phyloP scores from a whole-genome alignment of 1,140 invertebrate species.

The Pinna nobilis region DNA sequence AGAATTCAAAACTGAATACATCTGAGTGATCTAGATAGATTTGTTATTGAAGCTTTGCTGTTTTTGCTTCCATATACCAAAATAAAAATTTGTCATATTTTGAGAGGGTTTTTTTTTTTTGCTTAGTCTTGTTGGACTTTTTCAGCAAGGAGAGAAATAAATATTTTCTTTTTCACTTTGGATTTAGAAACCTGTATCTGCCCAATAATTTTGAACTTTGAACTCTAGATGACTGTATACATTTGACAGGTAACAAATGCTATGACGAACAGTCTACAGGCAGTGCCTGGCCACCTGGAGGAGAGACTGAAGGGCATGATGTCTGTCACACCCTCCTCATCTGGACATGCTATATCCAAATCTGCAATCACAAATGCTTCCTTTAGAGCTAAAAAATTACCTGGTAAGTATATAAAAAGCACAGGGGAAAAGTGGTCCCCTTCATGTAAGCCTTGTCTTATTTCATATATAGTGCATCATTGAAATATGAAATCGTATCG shows the following conservation, averaged over 20 bases:
- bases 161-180: too few species aligned
- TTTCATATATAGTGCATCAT: background rate
- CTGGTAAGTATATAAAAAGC: conserved; percentile 76
- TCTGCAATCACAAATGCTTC: conserved; percentile 95
- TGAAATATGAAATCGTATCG: background rate
- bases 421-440: background rate
- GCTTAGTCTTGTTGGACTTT: too few species aligned
- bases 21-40: too few species aligned
- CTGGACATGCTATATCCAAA: conserved; percentile 81
- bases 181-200: too few species aligned
- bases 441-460: background rate
- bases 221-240: too few species aligned
- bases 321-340: conserved; percentile 86
- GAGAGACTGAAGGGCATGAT: conserved; percentile 89
- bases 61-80: too few species aligned
- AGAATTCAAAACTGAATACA: too few species aligned
- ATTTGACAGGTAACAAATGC: conserved; percentile 84
- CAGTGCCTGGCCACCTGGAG: conserved; percentile 78
- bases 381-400: conserved; percentile 95
- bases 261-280: conserved; percentile 88
- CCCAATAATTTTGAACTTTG: too few species aligned
- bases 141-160: too few species aligned
- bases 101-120: too few species aligned
- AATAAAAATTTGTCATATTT: too few species aligned
- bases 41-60: too few species aligned